Base-by-base conservation (phyloP, 2,888 invertebrate genomes). In the Scaptomyza flava region DNA sequence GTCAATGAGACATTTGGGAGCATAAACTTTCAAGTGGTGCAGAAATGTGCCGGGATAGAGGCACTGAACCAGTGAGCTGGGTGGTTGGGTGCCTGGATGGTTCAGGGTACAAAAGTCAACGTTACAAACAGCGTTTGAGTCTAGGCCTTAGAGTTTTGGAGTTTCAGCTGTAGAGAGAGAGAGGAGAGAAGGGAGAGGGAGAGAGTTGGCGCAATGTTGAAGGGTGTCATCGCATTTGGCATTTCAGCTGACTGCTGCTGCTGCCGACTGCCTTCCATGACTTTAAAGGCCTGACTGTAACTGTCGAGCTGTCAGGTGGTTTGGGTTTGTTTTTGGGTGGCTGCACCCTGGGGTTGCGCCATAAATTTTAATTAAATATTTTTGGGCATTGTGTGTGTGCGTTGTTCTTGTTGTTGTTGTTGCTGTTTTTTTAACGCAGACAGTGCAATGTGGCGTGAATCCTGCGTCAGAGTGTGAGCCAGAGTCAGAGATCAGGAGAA, bases 361-460 rank as follows among this genome's bases (percentile, higher is more conserved):
- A 84, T 87, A 84, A 87, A 85, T 84, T 84, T 84, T 84, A 84
- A 84, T 84, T 87, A 84, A 84, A 84, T 85, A 84, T 87, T 87
- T 86, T 77, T 72, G 66, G 66, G 67, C 52, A 57, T 57, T 72
- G 52, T 75, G 58, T 52, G 56, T 53, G 63, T 52, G 38, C 20
- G 50, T 34, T 23, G 23, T 23, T 23, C 2, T 23, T 23, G 14
- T 52, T 42, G 11, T 41, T 60, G 43, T 77, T 59, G 52, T 52
- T 45, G 48, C 36, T 48, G 45, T 36, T 45, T 30, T 47, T 65
- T 60, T 65, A 45, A 48, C 67, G 68, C 73, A 68, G 81, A 56
- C 79, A 64, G 66, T 63, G 62, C 60, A 75, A 75, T 75, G 72
- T 66, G 59, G 53, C 75, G 60, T 58, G 33, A 59, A 68, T 76